Evolutionary conservation across 1,140 invertebrate genomes (phyloP).

Genomic region (Drosophila bocki): DNA sequence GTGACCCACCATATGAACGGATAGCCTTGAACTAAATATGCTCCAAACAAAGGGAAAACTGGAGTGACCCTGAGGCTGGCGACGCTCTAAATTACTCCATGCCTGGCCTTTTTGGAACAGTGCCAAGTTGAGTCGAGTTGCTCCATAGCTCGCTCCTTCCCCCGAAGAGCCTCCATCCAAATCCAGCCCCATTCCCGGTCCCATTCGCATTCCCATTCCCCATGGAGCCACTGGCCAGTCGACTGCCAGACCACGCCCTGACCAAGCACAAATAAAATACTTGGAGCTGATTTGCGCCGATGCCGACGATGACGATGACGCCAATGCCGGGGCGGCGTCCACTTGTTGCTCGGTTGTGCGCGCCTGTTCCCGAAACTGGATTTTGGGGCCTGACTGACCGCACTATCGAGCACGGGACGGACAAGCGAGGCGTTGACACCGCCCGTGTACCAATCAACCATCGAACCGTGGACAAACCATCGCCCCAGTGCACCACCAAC

Average conservation of each 20-base stretch:
- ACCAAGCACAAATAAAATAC: conserved; percentile 33
- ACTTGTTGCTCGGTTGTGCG: conserved; percentile 68
- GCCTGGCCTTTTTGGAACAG: conserved; percentile 42
- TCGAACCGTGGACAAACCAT: conserved; percentile 25
- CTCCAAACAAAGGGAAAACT: conserved; percentile 5
- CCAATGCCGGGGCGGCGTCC: conserved; percentile 36
- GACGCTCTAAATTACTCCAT: conserved; percentile 52
- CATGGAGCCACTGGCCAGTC: conserved; percentile 45
- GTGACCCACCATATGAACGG: neutral
- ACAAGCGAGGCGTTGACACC: conserved; percentile 64
- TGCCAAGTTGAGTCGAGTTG: conserved; percentile 42
- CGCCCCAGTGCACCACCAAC: conserved; percentile 22
- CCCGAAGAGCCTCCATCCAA: too few relatives aligned
- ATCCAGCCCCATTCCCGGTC: conserved; percentile 11
- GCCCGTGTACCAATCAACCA: conserved; percentile 54
- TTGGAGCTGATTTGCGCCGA: conserved; percentile 57
- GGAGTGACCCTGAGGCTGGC: conserved; percentile 12
- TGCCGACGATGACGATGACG: conserved; percentile 28
- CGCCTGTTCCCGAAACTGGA: conserved; percentile 84
- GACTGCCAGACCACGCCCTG: conserved; percentile 54
- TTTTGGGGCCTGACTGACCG: conserved; percentile 85
- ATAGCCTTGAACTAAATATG: conserved; percentile 36
- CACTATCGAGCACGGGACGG: conserved; percentile 76
- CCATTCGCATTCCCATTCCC: neutral
- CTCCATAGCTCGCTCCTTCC: neutral